Base-by-base conservation (phyloP, 2,113 vertebrate genomes). In the Coptodon rendalli region DNA sequence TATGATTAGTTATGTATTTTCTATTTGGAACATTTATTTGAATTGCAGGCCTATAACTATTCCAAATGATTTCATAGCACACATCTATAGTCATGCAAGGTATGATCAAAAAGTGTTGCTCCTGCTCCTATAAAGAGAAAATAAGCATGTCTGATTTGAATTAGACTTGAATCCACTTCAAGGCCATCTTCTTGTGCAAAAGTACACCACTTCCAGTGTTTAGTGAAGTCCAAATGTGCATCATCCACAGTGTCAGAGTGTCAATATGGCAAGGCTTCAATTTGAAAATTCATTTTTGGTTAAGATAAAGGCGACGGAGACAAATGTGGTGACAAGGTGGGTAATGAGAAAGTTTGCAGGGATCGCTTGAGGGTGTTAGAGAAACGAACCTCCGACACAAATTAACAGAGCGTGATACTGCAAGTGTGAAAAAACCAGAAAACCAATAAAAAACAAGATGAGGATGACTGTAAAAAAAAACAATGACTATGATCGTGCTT, bases 321-420 rank as follows among this genome's bases (percentile, higher is more conserved):
- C 14, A 45, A 48, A 48, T 73, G 22, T 73, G 68, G 22, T 73
- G 68, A 73, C 22, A 27, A 48, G 24, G 43, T 31, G 24, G 9
- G 6, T 50, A 31, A 50, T 50, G 24, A 76, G 24, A 76, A 50
- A 31, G 24, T 29, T 17, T 76, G 14, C 40, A 43, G 38, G n/a
- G 34, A 40, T 38, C 1, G 2, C 66, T 73, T 73, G 38, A 27
- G 68, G 13, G 27, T 73, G 13, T 73, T 73, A 45, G 2, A 73
- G 14, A 27, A 73, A 13, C 1, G 0, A 45, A 45, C 14, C 68
- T 73, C 22, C 0, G 1, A 43, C 38, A 73, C 5, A 16, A 73
- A 73, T 73, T 45, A 2, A 45, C 22, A 2, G 13, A 5, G 13
- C 8, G 10, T 27, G 14, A 27, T 17, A 27, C 38, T 45, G 22